A percentile compares a stretch with the other conserved stretches of the same genome.
These are phyloP conservation scores for Calidris pugnax DNA, from an alignment of 2,113 vertebrate genomes.

Conservation along the genomic window DNA sequence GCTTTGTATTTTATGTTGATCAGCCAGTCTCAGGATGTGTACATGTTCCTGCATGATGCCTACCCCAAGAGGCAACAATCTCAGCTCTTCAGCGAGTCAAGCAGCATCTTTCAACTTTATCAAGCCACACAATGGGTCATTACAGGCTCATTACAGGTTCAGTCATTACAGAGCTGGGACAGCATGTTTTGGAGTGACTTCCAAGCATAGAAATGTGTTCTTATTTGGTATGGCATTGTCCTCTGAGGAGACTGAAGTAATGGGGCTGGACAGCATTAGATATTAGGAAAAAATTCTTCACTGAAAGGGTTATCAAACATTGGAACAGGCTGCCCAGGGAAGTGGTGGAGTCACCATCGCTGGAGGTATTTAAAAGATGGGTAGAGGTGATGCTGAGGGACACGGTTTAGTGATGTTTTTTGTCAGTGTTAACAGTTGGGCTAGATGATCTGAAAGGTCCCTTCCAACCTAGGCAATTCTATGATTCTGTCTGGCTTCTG, in stretches of 20 bases:
- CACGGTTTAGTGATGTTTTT: neutral
- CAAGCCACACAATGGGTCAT: neutral
- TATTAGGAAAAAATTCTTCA: neutral
- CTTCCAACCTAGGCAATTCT: neutral
- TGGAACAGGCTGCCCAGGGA: neutral
- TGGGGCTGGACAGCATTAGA: neutral
- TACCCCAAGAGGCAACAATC: neutral
- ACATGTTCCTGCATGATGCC: rapidly evolving
- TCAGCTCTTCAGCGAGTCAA: neutral
- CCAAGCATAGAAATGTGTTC: neutral
- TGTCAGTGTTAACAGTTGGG: neutral
- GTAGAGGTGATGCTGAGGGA: neutral
- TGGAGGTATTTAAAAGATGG: neutral
- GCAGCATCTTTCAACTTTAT: neutral
- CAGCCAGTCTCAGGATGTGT: neutral
- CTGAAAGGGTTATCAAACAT: neutral
- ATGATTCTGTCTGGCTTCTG: neutral
- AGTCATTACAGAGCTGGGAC: neutral
- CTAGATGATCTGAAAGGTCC: neutral
- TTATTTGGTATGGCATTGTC: neutral
- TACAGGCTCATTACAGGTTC: neutral
- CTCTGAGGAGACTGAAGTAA: neutral
- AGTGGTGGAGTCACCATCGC: neutral
- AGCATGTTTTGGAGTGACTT: neutral
- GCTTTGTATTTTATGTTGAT: neutral